These are phyloP conservation scores for Andrena cerasifolii DNA, from an alignment of 1,140 invertebrate genomes.

Conservation along the genomic window DNA sequence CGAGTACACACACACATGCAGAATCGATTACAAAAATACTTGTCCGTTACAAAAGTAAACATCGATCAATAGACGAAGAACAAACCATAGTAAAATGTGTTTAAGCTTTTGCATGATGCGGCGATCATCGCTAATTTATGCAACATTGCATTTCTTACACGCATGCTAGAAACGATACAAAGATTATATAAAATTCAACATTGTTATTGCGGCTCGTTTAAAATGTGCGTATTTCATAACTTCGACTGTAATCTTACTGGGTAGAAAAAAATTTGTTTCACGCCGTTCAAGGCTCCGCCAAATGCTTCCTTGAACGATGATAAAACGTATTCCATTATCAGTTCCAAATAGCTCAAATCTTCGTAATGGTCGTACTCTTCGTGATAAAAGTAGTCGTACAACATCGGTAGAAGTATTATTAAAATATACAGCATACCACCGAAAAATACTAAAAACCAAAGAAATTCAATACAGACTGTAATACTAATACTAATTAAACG, in stretches of 20 bases:
- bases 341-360: conserved; percentile 68
- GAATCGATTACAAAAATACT: conserved; percentile 46
- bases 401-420: conserved; percentile 70
- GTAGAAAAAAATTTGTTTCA: conserved; percentile 68
- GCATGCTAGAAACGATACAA: conserved; percentile 66
- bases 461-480: not conserved
- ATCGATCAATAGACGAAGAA: conserved; percentile 28
- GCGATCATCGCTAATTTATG: conserved; percentile 51
- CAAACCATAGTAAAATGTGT: conserved; percentile 5
- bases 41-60: conserved; percentile 42
- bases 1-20: conserved; percentile 14
- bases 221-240: not conserved
- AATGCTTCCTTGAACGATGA: conserved; percentile 75
- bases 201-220: not conserved
- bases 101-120: not conserved
- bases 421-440: conserved; percentile 69
- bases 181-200: conserved; percentile 56
- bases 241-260: conserved; percentile 67
- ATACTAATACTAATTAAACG: not conserved
- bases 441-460: conserved; percentile 68
- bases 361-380: conserved; percentile 70
- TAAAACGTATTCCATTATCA: conserved; percentile 67
- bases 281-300: conserved; percentile 61
- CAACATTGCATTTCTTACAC: conserved; percentile 68
- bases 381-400: conserved; percentile 72